Conservation (phyloP, 2,797 vertebrate species). For the Triplophysa yarkandensis region DNA sequence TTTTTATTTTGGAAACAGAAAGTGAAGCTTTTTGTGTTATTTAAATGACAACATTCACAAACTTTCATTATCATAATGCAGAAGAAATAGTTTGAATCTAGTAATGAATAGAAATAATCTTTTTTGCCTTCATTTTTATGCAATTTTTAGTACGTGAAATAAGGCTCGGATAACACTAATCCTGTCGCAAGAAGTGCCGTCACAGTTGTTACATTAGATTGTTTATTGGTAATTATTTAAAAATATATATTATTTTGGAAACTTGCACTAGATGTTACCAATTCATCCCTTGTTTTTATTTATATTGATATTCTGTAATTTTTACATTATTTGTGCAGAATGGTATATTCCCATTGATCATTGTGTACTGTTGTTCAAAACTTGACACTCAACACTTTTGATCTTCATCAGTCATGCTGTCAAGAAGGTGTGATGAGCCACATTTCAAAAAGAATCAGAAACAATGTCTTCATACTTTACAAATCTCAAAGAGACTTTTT, state of each 20-base stretch:
- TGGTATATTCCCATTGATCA: not conserved
- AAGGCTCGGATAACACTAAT: too few species aligned
- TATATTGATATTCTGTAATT: slow-evolving; percentile 9
- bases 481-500: slow-evolving; percentile 48
- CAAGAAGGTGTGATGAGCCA: not conserved
- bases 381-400: not conserved
- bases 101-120: not conserved
- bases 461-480: slow-evolving; percentile 58
- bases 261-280: slow-evolving; percentile 33
- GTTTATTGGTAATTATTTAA: not conserved
- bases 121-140: too few species aligned
- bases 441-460: slow-evolving; percentile 35
- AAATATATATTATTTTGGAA: slow-evolving; percentile 17
- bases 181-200: too few species aligned
- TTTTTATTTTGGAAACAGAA: not conserved
- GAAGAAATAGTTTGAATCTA: not conserved
- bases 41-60: not conserved
- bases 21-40: slow-evolving; percentile 1
- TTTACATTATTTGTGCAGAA: slow-evolving; percentile 18
- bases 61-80: too few species aligned
- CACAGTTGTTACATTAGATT: slow-evolving; percentile 8
- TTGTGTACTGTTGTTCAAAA: not conserved
- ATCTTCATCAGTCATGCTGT: not conserved
- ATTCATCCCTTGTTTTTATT: slow-evolving; percentile 4
- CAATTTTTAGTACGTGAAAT: too few species aligned